These are phyloP conservation scores for Harpalus rubripes DNA, from an alignment of 2,888 invertebrate species.

Conservation along the genomic window DNA sequence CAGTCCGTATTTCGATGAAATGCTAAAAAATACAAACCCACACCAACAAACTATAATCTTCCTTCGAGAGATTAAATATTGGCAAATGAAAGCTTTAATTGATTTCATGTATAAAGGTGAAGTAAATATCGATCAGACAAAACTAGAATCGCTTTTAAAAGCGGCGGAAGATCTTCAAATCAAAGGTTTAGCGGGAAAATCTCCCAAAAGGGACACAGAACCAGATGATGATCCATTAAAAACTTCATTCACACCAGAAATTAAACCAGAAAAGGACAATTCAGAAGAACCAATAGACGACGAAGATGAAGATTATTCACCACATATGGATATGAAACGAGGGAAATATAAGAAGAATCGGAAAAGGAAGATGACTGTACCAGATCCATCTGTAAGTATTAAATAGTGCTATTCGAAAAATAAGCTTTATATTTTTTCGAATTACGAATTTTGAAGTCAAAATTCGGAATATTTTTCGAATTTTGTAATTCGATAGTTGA, in stretches of 20 bases:
- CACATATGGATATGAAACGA: slow-evolving; percentile 64
- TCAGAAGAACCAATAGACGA: slow-evolving; percentile 52
- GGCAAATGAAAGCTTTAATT: slow-evolving; percentile 78
- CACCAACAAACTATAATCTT: slow-evolving; percentile 78
- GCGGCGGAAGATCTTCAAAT: slow-evolving; percentile 78
- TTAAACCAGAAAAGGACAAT: slow-evolving; percentile 47
- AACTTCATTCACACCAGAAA: neutral
- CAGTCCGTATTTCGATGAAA: slow-evolving; percentile 79
- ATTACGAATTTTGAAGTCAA: no score
- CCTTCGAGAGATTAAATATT: slow-evolving; percentile 78
- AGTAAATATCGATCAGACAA: slow-evolving; percentile 78
- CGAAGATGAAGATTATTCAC: slow-evolving; percentile 68
- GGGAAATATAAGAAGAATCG: slow-evolving; percentile 67
- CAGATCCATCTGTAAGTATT: slow-evolving; percentile 60
- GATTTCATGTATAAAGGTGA: slow-evolving; percentile 80
- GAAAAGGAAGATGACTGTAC: slow-evolving; percentile 59
- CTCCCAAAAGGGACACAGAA: slow-evolving; percentile 69
- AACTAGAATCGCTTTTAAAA: slow-evolving; percentile 77
- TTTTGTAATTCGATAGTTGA: no score
- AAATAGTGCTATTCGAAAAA: neutral
- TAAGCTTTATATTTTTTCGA: no score
- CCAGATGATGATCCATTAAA: slow-evolving; percentile 27
- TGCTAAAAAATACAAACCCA: slow-evolving; percentile 76
- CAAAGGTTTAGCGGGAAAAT: slow-evolving; percentile 74
- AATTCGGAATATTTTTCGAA: no score